Evolutionary conservation across 64 coral and sea anemone genomes (phyloP), one percentile per base, ranked within the genome.

Genomic region (Dendrophyllia cribrosa): DNA sequence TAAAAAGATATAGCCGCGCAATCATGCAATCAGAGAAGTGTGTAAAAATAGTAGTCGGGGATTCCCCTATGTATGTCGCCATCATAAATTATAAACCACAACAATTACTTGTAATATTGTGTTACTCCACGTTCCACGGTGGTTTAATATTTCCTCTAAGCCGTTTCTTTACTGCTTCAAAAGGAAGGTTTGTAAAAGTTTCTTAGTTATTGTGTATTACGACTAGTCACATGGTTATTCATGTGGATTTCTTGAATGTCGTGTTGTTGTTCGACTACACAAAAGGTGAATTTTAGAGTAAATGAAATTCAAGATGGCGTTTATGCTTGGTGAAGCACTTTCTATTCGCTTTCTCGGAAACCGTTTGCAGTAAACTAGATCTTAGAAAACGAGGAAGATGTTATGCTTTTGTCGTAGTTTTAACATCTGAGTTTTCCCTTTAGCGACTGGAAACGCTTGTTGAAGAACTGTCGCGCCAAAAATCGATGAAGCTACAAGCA

Each of bases 401-500:
- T 4, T 50, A 13, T 51, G 63, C 19, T 67, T 51, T 64, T 43
- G 4, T 43, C 58, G 6, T 14, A 46, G 15, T 49, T 15, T 46
- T 66, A 63, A 83, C 11, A 9, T 83, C 34, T 66, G 5, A 20
- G 59, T 83, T 84, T 66, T 50, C 43, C 20, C 46, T 51, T 84
- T 47, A 84, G 80, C 80, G 80, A 67, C 55, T 13, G 19, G 9
- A 67, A 46, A 0, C 80, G 80, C 80, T 68, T 84, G 19, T 23
- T 23, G 16, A 50, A 11, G 10, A 84, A 68, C 59, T 44, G 60
- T 13, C 17, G 19, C 19, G 45, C 9, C 34, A 47, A 46, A 65
- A n/a, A 65, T 68, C 61, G 58, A 84, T 84, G 80, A 84, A 84
- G 80, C 62, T 51, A 75, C 26, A 51, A 75, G 48, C 7, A 19